Percentiles rank a stretch among this genome's conserved stretches.
Conservation (phyloP, 2,113 vertebrate genomes). For the Sylvilagus bachmani region DNA sequence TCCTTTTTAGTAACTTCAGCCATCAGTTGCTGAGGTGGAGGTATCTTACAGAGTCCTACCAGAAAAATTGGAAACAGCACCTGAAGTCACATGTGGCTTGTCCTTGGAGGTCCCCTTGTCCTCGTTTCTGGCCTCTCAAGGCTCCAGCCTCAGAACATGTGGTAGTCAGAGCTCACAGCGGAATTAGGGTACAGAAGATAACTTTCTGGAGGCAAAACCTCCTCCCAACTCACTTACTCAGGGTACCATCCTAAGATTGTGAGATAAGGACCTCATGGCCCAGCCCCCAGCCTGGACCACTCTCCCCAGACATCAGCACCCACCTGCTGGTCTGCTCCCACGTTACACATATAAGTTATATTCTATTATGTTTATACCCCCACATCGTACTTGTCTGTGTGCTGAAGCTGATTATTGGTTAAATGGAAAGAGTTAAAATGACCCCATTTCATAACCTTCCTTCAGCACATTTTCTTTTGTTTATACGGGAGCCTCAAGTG, state of each 20-base stretch:
- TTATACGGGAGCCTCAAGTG: accelerated
- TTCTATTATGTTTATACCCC: not conserved
- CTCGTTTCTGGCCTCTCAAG: not conserved
- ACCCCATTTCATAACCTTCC: not conserved
- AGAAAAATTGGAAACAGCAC: not conserved
- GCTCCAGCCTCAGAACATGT: not conserved
- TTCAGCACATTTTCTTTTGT: not conserved
- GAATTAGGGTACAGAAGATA: not conserved
- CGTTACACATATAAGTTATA: not conserved
- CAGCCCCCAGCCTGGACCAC: not conserved
- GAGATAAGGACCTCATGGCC: accelerated
- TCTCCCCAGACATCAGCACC: accelerated
- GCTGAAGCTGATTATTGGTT: not conserved
- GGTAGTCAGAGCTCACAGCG: not conserved
- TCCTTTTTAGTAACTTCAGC: conserved; percentile 79
- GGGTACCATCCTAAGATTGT: not conserved
- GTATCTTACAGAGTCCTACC: conserved; percentile 86
- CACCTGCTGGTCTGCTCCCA: not conserved
- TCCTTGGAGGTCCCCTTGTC: not conserved
- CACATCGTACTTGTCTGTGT: not conserved
- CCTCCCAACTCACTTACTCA: not conserved
- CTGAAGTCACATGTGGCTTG: not conserved
- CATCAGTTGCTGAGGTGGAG: conserved; percentile 83
- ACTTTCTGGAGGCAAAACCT: not conserved
- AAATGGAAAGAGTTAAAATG: not conserved